A percentile compares a stretch with the other conserved stretches of the same genome.
Evolutionary conservation across 2,113 vertebrate species (phyloP).

Genomic region (Crotalus tigris): DNA sequence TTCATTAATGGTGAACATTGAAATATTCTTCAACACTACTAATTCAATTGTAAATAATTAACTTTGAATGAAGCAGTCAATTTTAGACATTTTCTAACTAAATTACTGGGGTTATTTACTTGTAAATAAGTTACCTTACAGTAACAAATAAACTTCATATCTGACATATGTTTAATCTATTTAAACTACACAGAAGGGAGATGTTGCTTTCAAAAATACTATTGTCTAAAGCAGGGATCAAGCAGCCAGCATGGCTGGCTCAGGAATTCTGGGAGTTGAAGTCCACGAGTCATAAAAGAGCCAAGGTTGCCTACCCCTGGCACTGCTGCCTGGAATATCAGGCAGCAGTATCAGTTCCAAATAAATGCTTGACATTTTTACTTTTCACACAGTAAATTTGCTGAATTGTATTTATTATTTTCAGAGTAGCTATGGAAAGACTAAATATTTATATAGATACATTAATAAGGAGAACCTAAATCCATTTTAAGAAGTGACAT

Average conservation of each 20-base stretch:
- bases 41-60: background rate
- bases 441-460: too few species aligned
- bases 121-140: background rate
- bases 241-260: too few species aligned
- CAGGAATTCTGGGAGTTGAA: too few species aligned
- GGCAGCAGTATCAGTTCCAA: too few species aligned
- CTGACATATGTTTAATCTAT: background rate
- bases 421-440: too few species aligned
- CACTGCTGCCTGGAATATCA: too few species aligned
- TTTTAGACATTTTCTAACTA: background rate
- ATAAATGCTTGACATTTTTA: too few species aligned
- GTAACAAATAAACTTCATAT: background rate
- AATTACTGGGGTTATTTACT: background rate
- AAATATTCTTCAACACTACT: background rate
- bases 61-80: background rate
- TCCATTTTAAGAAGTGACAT: conserved; percentile 7
- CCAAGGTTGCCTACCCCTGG: too few species aligned
- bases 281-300: too few species aligned
- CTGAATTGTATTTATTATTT: too few species aligned
- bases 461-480: background rate
- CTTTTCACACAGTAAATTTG: too few species aligned
- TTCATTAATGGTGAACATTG: background rate
- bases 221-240: background rate
- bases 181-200: background rate
- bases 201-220: background rate